Base-by-base conservation (phyloP, 2,113 vertebrate species). In the Eleginops maclovinus region DNA sequence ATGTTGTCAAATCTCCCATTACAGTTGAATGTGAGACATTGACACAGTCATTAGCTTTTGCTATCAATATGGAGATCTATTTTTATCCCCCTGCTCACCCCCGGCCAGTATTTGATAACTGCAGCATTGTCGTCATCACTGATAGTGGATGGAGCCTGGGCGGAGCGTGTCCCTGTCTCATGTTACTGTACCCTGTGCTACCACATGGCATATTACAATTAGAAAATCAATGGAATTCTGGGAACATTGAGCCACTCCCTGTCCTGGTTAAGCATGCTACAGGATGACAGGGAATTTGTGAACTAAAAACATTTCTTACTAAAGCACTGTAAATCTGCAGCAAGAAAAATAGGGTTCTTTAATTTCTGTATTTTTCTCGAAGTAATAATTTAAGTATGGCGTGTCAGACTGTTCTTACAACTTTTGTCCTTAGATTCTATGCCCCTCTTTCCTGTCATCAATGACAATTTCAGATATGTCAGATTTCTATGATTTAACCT, bases 221-320 rank as follows among this genome's bases (percentile, higher is more conserved):
- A 60, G 73, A 83, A 82, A 89, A 93, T 93, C 91, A 83, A 91
- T 93, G 79, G 3, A 46, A 54, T 65, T 66, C 73, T 82, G 58
- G 72, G 82, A 89, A 87, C 75, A 83, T 73, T 75, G 76, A 61
- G 41, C 65, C 62, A 67, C 60, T 79, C 63, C 36, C 56, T 55
- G 28, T 40, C 53, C 79, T 77, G 79, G 53, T 76, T 77, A 46
- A 64, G 50, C 77, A 44, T 62, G 24, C 40, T 56, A 16, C 61
- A 5, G 47, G 19, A 26, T 22, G 65, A 16, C 51, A 17, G 26
- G 14, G 9, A 46, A 22, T 50, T 54, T 58, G 55, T 55, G 16
- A 59, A 26, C 15, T 17, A 31, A 36, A 59, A n/a, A 31, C 2
- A 12, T 43, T 75, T 69, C 3, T 31, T n/a, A 36, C 1, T 24